A percentile compares a stretch with the other conserved stretches of the same genome.
phyloP scores from a whole-genome alignment of 2,797 vertebrate species.

The Tragopan temminckii region DNA sequence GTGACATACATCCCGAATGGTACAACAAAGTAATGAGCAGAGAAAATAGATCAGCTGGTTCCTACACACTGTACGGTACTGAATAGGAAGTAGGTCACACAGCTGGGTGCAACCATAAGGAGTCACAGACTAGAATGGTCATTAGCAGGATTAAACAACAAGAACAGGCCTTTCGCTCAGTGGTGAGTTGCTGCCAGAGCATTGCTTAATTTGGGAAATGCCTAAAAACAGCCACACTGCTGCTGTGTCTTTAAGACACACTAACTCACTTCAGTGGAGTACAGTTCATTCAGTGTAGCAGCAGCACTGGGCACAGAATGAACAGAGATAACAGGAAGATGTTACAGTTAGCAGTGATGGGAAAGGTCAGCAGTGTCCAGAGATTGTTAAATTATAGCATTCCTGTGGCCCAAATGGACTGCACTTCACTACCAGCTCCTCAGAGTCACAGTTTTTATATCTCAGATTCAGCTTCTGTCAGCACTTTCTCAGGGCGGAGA shows the following conservation, averaged over 20 bases:
- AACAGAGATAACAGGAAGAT: neutral
- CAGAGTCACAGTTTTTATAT: neutral
- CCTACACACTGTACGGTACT: constrained; percentile 18
- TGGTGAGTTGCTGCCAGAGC: constrained; percentile 42
- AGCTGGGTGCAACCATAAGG: constrained; percentile 64
- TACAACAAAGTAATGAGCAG: neutral
- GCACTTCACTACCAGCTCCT: neutral
- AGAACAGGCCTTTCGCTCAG: constrained; percentile 60
- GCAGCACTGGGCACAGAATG: neutral
- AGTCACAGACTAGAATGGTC: constrained; percentile 51
- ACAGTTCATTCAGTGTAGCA: neutral
- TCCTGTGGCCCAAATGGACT: neutral
- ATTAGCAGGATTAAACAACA: constrained; percentile 56
- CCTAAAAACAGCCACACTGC: constrained; percentile 35
- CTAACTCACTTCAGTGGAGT: constrained; percentile 22
- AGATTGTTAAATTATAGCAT: neutral
- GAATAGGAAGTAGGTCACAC: constrained; percentile 76
- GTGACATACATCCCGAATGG: constrained; percentile 5
- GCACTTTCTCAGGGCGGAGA: neutral
- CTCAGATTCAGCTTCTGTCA: constrained; percentile 4
- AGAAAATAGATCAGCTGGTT: constrained; percentile 45
- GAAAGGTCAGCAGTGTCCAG: neutral
- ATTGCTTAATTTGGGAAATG: constrained; percentile 40
- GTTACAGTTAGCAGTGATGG: neutral
- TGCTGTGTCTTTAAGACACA: neutral